Conservation (phyloP, 2,888 invertebrate species). For the Hipparchia semele region DNA sequence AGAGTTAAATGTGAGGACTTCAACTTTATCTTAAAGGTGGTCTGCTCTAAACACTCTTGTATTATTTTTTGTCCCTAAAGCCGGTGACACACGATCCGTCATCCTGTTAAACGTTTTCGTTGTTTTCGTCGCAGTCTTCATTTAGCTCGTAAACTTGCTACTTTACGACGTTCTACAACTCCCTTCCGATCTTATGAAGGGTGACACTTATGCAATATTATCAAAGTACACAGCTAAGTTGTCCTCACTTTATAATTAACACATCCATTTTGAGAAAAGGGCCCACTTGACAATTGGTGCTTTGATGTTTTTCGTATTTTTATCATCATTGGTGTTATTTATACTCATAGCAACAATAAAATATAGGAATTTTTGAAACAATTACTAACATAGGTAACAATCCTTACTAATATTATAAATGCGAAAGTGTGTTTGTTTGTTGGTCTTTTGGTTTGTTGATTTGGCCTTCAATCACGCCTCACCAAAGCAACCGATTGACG, state of each 20-base stretch:
- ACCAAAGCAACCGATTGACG: too few species aligned
- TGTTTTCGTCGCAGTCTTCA: conserved; percentile 53
- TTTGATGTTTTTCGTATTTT: background rate
- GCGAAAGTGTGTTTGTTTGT: too few species aligned
- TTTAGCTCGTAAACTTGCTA: conserved; percentile 52
- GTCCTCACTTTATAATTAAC: conserved; percentile 15
- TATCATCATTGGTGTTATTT: background rate
- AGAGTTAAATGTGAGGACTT: background rate
- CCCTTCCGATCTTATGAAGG: conserved; percentile 48
- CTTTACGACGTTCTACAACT: conserved; percentile 52
- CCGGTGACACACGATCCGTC: conserved; percentile 52
- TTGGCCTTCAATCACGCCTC: too few species aligned
- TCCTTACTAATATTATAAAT: too few species aligned
- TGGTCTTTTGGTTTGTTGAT: too few species aligned
- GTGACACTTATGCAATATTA: conserved; percentile 25
- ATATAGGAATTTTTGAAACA: too few species aligned
- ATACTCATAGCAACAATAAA: background rate
- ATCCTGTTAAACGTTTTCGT: conserved; percentile 42
- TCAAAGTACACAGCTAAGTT: conserved; percentile 24
- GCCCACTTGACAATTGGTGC: background rate
- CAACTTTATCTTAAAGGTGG: conserved; percentile 1
- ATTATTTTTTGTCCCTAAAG: conserved; percentile 43
- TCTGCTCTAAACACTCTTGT: conserved; percentile 12
- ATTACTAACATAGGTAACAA: too few species aligned
- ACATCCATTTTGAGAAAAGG: conserved; percentile 2